A percentile compares a stretch with the other conserved stretches of the same genome.
Conservation (phyloP, 2,888 invertebrate species). For the Brachyopa scutellaris region DNA sequence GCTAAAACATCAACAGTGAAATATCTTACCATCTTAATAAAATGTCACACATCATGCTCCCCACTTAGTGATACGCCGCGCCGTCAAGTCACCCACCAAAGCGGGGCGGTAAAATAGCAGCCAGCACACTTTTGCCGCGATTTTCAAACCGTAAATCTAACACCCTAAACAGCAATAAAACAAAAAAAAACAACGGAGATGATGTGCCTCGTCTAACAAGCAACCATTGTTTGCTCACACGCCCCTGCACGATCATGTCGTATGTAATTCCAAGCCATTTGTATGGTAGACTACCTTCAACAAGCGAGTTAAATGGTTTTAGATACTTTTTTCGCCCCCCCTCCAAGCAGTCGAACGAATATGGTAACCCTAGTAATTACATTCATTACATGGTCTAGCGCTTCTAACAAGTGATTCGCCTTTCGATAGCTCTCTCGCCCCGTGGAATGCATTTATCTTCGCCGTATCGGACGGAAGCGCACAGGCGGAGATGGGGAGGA, state of each 20-base stretch:
- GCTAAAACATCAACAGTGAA: too few species aligned
- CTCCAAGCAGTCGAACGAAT: slow-evolving; percentile 25
- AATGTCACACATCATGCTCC: too few species aligned
- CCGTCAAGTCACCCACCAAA: slow-evolving; percentile 18
- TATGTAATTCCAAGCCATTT: slow-evolving; percentile 21
- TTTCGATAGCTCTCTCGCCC: slow-evolving; percentile 47
- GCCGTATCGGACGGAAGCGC: background rate
- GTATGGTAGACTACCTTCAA: slow-evolving; percentile 55
- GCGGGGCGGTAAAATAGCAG: too few species aligned
- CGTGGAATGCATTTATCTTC: slow-evolving; percentile 41
- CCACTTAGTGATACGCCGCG: too few species aligned
- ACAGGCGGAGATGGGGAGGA: background rate
- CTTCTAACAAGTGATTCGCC: slow-evolving; percentile 74
- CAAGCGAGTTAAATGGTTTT: slow-evolving; percentile 57
- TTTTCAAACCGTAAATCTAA: slow-evolving; percentile 58
- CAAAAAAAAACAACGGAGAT: slow-evolving; percentile 7
- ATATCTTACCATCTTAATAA: too few species aligned
- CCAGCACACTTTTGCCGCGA: slow-evolving; percentile 41
- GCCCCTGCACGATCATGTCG: slow-evolving; percentile 60
- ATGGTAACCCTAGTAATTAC: slow-evolving; percentile 77
- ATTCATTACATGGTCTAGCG: slow-evolving; percentile 81
- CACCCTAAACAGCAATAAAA: slow-evolving; percentile 52
- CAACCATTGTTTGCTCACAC: slow-evolving; percentile 66
- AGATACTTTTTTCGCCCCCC: slow-evolving; percentile 26
- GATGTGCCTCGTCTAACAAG: slow-evolving; percentile 50